Evolutionary conservation across 2,113 vertebrate genomes (phyloP).

Genomic region (Zosterops hypoxanthus): DNA sequence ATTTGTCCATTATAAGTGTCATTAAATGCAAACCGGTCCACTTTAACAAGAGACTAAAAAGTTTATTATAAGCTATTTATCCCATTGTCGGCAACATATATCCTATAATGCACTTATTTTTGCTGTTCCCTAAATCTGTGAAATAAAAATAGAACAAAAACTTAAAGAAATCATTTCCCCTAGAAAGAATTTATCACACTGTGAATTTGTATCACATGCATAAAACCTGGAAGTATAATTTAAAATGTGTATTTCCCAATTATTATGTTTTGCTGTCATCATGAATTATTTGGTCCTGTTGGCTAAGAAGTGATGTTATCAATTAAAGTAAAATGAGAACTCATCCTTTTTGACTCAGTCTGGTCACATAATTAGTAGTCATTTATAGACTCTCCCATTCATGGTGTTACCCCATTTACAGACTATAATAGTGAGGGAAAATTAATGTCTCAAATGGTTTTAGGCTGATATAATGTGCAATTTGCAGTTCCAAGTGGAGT

Average conservation of each 20-base stretch:
- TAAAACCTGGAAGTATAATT: background rate
- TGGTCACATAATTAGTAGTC: constrained; percentile 4
- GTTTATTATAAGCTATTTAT: background rate
- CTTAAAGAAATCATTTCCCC: background rate
- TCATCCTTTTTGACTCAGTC: background rate
- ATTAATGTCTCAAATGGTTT: background rate
- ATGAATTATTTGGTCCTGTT: background rate
- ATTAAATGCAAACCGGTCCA: background rate
- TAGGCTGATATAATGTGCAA: background rate
- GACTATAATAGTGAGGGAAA: background rate
- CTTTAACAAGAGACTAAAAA: background rate
- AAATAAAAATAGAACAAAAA: background rate
- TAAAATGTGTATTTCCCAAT: background rate
- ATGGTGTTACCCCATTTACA: background rate
- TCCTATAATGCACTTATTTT: background rate
- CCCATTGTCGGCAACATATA: background rate
- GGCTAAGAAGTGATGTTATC: background rate
- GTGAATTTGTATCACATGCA: background rate
- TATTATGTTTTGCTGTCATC: background rate
- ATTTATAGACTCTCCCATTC: constrained; percentile 7
- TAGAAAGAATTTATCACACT: background rate
- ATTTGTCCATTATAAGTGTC: background rate
- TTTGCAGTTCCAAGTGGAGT: background rate
- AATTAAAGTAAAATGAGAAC: background rate
- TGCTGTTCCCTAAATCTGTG: background rate